Conservation (phyloP, 2,888 invertebrate genomes). For the Hypselothyrea guttata region DNA sequence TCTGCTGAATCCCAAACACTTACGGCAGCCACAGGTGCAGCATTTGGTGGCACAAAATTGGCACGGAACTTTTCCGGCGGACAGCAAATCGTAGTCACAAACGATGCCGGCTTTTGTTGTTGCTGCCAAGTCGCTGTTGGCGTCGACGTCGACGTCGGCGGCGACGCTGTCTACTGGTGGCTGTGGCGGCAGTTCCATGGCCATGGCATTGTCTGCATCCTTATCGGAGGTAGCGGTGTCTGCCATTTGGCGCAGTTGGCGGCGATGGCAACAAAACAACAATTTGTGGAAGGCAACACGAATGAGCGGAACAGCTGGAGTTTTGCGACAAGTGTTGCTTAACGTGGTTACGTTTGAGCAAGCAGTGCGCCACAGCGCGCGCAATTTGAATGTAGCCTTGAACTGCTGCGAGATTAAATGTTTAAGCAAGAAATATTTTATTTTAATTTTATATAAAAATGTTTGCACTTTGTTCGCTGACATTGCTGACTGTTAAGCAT, state of each 20-base stretch:
- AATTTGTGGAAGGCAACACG: neutral
- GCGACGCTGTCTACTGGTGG: too few species aligned
- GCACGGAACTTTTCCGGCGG: conserved; percentile 28
- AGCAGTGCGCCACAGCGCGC: too few species aligned
- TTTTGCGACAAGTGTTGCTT: too few species aligned
- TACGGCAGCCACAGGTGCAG: conserved; percentile 50
- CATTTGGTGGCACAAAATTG: conserved; percentile 13
- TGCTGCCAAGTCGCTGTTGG: neutral
- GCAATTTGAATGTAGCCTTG: too few species aligned
- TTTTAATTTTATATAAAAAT: too few species aligned
- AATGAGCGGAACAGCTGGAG: too few species aligned
- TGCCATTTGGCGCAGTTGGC: conserved; percentile 21
- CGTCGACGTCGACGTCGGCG: neutral
- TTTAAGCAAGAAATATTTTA: too few species aligned
- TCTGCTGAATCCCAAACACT: conserved; percentile 13
- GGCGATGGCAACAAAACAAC: too few species aligned
- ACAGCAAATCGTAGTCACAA: conserved; percentile 3
- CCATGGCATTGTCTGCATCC: neutral
- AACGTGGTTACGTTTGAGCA: too few species aligned
- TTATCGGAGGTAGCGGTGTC: neutral
- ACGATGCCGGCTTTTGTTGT: conserved; percentile 12
- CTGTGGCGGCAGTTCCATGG: neutral
- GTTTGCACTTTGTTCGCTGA: too few species aligned
- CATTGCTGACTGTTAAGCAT: too few species aligned
- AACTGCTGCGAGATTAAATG: too few species aligned